These are phyloP conservation scores for Hyla sarda DNA, from an alignment of 2,113 vertebrate species.

Conservation along the genomic window DNA sequence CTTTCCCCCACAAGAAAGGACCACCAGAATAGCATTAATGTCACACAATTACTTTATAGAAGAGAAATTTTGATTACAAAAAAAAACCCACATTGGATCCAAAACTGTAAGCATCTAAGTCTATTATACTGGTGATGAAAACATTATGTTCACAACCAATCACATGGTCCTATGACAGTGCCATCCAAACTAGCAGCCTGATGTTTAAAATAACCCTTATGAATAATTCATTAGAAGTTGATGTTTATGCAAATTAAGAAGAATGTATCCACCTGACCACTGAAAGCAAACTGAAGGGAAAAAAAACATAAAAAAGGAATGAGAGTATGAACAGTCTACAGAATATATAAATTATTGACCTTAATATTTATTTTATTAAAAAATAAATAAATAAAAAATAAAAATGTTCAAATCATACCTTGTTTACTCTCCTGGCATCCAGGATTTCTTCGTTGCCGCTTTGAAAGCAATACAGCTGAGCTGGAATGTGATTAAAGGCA, in stretches of 20 bases:
- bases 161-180: slow-evolving; percentile 66
- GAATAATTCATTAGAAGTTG: slow-evolving; percentile 87
- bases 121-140: slow-evolving; percentile 75
- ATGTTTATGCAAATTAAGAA: slow-evolving; percentile 87
- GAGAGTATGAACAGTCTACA: slow-evolving; percentile 50
- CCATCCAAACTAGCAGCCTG: slow-evolving; percentile 61
- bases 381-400: neutral
- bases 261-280: slow-evolving; percentile 72
- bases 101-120: slow-evolving; percentile 69
- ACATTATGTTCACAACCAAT: slow-evolving; percentile 70
- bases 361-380: slow-evolving; percentile 59
- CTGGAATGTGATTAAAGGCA: slow-evolving; percentile 91
- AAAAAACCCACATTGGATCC: slow-evolving; percentile 14
- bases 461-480: slow-evolving; percentile 85
- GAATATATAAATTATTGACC: slow-evolving; percentile 70
- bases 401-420: slow-evolving; percentile 77
- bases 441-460: slow-evolving; percentile 78
- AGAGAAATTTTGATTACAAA: slow-evolving; percentile 19
- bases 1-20: neutral
- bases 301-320: slow-evolving; percentile 62
- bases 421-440: slow-evolving; percentile 75
- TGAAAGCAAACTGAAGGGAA: slow-evolving; percentile 61
- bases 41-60: slow-evolving; percentile 63
- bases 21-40: slow-evolving; percentile 13
- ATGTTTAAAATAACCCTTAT: slow-evolving; percentile 81